Conservation (phyloP, 2,888 invertebrate species). For the Schrankia costaestrigalis region DNA sequence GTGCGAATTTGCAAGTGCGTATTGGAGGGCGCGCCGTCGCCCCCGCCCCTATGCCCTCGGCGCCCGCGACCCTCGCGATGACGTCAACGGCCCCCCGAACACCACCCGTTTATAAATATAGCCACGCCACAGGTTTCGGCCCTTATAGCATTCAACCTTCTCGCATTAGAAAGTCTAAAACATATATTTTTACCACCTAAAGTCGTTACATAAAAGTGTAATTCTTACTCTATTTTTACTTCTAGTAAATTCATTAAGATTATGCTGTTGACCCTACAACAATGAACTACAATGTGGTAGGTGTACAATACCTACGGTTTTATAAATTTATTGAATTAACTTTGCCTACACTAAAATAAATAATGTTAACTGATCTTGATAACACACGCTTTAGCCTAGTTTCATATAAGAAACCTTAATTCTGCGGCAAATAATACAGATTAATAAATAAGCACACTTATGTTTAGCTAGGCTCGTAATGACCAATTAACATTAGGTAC, state of each 20-base stretch:
- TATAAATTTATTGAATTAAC: too few relatives aligned
- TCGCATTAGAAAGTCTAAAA: conserved; percentile 27
- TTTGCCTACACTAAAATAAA: too few relatives aligned
- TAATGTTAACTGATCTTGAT: too few relatives aligned
- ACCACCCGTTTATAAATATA: conserved; percentile 77
- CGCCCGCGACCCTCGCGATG: conserved; percentile 52
- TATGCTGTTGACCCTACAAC: conserved; percentile 5
- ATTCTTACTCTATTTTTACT: conserved; percentile 3
- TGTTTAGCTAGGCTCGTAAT: too few relatives aligned
- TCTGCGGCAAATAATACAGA: too few relatives aligned
- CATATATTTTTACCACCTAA: neutral
- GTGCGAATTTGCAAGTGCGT: conserved; percentile 78
- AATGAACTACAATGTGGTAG: too few relatives aligned
- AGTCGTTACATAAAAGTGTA: too few relatives aligned
- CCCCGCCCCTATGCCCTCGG: conserved; percentile 34
- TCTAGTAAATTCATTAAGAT: neutral
- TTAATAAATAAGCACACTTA: too few relatives aligned
- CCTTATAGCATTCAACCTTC: conserved; percentile 46
- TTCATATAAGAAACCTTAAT: too few relatives aligned
- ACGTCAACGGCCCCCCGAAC: conserved; percentile 71
- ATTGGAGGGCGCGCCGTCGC: conserved; percentile 62
- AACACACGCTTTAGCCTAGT: too few relatives aligned
- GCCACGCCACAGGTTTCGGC: conserved; percentile 75
- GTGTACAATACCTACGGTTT: too few relatives aligned
- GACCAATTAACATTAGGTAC: too few relatives aligned